These are phyloP conservation scores for Anhinga anhinga DNA, from an alignment of 2,113 vertebrate genomes.

Conservation along the genomic window DNA sequence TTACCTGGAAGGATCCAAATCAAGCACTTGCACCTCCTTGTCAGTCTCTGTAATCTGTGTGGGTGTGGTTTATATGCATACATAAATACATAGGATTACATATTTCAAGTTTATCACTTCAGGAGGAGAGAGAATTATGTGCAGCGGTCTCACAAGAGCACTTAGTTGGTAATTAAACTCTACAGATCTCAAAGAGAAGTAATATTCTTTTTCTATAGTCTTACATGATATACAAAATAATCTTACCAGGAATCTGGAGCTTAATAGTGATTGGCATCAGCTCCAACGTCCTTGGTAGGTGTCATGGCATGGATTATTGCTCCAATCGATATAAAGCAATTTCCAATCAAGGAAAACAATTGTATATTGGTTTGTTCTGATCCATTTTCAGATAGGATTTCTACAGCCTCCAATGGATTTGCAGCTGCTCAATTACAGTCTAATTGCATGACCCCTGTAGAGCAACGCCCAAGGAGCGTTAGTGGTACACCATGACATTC, in stretches of 20 bases:
- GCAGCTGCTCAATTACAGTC: background rate
- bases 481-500: background rate
- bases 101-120: background rate
- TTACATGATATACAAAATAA: background rate
- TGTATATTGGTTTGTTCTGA: background rate
- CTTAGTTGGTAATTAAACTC: background rate
- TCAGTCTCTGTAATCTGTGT: background rate
- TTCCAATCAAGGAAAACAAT: background rate
- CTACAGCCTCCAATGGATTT: background rate
- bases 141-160: background rate
- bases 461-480: background rate
- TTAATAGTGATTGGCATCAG: background rate
- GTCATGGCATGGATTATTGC: background rate
- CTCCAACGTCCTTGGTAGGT: background rate
- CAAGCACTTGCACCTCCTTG: background rate
- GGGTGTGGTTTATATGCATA: background rate
- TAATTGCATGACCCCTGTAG: background rate
- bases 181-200: background rate
- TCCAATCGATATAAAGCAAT: conserved; percentile 12
- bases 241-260: background rate
- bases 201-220: background rate
- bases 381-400: background rate
- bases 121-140: background rate
- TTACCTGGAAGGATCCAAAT: background rate
- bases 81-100: background rate